phyloP scores from a whole-genome alignment of 2,888 invertebrate genomes.

The Eristalinus sepulchralis region DNA sequence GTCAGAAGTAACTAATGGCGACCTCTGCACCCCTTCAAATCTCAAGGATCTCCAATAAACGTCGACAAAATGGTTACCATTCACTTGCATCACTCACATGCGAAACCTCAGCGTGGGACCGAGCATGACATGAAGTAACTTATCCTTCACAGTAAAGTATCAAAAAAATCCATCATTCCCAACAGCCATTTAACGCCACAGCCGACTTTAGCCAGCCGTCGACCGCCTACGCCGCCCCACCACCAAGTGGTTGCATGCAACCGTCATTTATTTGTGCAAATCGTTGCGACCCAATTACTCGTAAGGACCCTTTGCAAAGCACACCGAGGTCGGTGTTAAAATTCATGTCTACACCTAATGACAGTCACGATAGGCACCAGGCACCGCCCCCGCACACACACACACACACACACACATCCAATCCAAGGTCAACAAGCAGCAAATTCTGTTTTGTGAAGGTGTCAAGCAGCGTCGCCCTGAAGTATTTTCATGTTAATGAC shows the following conservation, averaged over 20 bases:
- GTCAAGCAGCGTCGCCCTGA: not conserved
- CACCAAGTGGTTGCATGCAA: not conserved
- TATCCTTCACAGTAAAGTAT: too few relatives aligned
- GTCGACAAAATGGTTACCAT: too few relatives aligned
- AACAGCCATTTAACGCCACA: not conserved
- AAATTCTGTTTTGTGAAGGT: not conserved
- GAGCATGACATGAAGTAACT: too few relatives aligned
- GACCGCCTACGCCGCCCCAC: too few relatives aligned
- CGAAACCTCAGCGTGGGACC: too few relatives aligned
- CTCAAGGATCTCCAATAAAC: too few relatives aligned
- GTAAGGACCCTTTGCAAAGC: not conserved
- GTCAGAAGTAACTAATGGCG: too few relatives aligned
- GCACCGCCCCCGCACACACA: not conserved
- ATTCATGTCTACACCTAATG: not conserved
- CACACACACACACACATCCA: not conserved
- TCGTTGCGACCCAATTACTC: not conserved
- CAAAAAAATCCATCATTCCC: not conserved
- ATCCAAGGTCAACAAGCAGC: not conserved
- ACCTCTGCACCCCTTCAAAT: too few relatives aligned
- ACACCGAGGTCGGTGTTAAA: not conserved
- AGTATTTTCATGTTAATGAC: conserved; percentile 18
- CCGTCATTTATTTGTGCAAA: not conserved
- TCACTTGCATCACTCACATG: too few relatives aligned
- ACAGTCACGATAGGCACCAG: not conserved
- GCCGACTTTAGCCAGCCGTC: not conserved